phyloP scores from a whole-genome alignment of 2,888 invertebrate genomes.

The Eristalis pertinax region DNA sequence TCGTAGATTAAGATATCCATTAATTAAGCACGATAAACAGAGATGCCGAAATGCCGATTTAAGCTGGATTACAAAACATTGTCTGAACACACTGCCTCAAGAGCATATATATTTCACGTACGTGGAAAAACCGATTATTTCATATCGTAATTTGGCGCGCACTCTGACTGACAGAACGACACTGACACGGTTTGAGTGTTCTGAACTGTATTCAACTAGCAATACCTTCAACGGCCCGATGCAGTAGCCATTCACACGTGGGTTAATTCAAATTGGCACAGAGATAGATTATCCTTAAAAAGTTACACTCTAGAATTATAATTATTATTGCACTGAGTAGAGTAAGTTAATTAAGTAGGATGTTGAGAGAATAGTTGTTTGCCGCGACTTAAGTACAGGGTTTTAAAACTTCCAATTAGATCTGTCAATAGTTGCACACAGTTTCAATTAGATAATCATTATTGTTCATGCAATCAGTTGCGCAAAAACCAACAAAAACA shows the following conservation, averaged over 20 bases:
- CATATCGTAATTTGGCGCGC: slow-evolving; percentile 44
- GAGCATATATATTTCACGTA: neutral
- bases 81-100: slow-evolving; percentile 5
- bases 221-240: neutral
- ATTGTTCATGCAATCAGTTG: slow-evolving; percentile 19
- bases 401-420: slow-evolving; percentile 47
- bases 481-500: slow-evolving; percentile 63
- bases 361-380: neutral
- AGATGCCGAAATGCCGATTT: slow-evolving; percentile 21
- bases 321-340: slow-evolving; percentile 52
- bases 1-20: slow-evolving; percentile 67
- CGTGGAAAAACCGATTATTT: neutral
- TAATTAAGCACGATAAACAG: slow-evolving; percentile 29
- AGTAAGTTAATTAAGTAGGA: slow-evolving; percentile 22
- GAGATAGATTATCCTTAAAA: slow-evolving; percentile 40
- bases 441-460: slow-evolving; percentile 5
- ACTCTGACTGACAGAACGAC: slow-evolving; percentile 19
- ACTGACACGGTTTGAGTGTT: slow-evolving; percentile 15
- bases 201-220: slow-evolving; percentile 27
- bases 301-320: slow-evolving; percentile 28
- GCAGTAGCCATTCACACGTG: neutral
- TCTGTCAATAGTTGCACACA: slow-evolving; percentile 18
- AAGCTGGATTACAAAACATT: slow-evolving; percentile 1
- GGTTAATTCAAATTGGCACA: slow-evolving; percentile 34
- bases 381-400: slow-evolving; percentile 47